Base-by-base conservation (phyloP, 1,140 invertebrate genomes). In the Penaeus chinensis region DNA sequence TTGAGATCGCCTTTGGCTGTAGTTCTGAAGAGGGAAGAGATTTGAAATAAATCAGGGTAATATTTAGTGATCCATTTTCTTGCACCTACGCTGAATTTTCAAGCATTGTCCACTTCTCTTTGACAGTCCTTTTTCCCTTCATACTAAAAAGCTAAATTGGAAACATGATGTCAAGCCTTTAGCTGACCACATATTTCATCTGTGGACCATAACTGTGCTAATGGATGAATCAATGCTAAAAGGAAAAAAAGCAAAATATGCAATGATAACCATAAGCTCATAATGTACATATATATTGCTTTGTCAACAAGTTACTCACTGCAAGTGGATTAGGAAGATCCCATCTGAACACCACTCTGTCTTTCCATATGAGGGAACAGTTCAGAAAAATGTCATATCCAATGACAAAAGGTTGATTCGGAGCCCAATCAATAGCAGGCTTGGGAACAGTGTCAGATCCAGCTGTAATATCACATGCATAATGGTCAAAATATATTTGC, bases 371-470 rank as follows among this genome's bases (percentile, higher is more conserved):
- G 20, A 82, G 47, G 0, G 81, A 69, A 47, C 81, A 82, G 42
- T n/a, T 69, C 20, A 82, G 62, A 24, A 10, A 71, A 42, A 82
- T 66, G 22, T 65, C 63, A 22, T 24, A n/a, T 8, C 81, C 81
- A 37, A 42, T 0, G 47, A 82, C 81, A 69, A 69, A 82, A 37
- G 69, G 81, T 24, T 82, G 81, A 69, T 65, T 82, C 7, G 37
- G 4, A 10, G 37, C 42, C 22, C 65, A 65, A 0, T 82, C 63
- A 82, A 82, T 54, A 20, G 63, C 81, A 37, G 81, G 81, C 20
- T 82, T 82, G 2, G 63, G 3, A 24, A 82, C 4, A 27, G 5
- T 3, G 1, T 27, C 42, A 27, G 27, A 27, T 37, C 71, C 42
- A 37, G 71, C 24, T 32, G 71, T 37, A n/a, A 24, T 8, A 74